Evolutionary conservation across 2,113 vertebrate genomes (phyloP).

Genomic region (Ctenodactylus gundi): DNA sequence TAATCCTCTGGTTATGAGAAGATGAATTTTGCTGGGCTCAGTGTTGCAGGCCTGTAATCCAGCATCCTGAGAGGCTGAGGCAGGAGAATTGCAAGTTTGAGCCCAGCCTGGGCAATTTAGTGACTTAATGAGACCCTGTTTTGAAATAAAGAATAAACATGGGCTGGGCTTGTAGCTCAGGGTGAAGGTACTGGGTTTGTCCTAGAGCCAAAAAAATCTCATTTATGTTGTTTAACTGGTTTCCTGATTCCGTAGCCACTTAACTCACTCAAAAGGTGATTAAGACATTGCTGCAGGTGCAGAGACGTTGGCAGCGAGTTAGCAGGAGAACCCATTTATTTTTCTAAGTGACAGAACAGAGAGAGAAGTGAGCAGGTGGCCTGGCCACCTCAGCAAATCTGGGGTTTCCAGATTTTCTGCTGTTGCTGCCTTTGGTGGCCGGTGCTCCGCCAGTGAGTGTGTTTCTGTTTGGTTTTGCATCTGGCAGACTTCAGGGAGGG

Average conservation of each 20-base stretch:
- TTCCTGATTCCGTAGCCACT: neutral
- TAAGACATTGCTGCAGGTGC: neutral
- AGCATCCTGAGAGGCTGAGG: no score
- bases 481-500: conserved; percentile 89
- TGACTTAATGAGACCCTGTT: no score
- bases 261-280: no score
- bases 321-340: neutral
- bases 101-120: no score
- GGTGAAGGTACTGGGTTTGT: no score
- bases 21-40: neutral
- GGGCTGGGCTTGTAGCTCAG: no score
- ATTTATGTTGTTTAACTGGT: neutral
- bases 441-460: neutral
- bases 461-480: conserved; percentile 80
- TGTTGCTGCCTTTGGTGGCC: neutral
- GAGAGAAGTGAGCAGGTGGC: neutral
- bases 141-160: no score
- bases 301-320: neutral
- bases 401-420: neutral
- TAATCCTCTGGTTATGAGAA: neutral
- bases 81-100: no score
- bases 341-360: neutral
- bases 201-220: no score
- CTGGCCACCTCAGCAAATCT: neutral
- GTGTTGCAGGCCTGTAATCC: no score